Percentiles rank a stretch among this genome's conserved stretches.
Evolutionary conservation across 2,888 invertebrate genomes (phyloP).

Genomic region (Leucozona laternaria): DNA sequence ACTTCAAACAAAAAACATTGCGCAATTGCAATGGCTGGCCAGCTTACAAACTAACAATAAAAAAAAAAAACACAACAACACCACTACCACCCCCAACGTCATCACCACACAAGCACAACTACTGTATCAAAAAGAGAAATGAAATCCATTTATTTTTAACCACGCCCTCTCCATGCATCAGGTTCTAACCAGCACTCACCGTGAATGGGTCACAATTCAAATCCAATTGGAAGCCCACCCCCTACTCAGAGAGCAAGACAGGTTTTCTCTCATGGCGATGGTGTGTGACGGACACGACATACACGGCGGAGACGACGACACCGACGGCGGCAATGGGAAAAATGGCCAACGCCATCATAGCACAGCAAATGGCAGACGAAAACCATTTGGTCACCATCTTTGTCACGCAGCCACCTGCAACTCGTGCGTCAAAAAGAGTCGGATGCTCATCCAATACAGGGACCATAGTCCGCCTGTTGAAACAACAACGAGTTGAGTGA

Average conservation of each 20-base stretch:
- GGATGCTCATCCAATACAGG: conserved; percentile 6
- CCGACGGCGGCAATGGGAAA: conserved; percentile 36
- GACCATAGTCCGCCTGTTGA: conserved; percentile 48
- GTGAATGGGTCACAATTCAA: conserved; percentile 55
- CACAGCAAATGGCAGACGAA: conserved; percentile 72
- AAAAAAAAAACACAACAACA: too few relatives aligned
- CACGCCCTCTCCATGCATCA: conserved; percentile 54
- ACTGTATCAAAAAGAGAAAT: conserved; percentile 44
- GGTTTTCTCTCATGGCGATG: conserved; percentile 35
- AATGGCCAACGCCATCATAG: conserved; percentile 67
- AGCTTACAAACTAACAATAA: background rate
- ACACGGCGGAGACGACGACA: too few relatives aligned
- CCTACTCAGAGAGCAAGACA: conserved; percentile 51
- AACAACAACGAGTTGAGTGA: conserved; percentile 46
- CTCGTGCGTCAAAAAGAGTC: conserved; percentile 56
- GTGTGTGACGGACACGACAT: background rate
- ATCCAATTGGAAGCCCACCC: conserved; percentile 61
- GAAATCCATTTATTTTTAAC: conserved; percentile 33
- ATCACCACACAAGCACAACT: too few relatives aligned
- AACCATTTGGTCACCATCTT: conserved; percentile 48
- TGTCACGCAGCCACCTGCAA: conserved; percentile 34
- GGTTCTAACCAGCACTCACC: background rate
- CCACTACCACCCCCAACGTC: conserved; percentile 37
- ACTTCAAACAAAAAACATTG: conserved; percentile 35
- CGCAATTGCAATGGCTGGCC: conserved; percentile 65